phyloP scores from a whole-genome alignment of 53 echinoderm and acorn worm species.

The Stichopus horrens region DNA sequence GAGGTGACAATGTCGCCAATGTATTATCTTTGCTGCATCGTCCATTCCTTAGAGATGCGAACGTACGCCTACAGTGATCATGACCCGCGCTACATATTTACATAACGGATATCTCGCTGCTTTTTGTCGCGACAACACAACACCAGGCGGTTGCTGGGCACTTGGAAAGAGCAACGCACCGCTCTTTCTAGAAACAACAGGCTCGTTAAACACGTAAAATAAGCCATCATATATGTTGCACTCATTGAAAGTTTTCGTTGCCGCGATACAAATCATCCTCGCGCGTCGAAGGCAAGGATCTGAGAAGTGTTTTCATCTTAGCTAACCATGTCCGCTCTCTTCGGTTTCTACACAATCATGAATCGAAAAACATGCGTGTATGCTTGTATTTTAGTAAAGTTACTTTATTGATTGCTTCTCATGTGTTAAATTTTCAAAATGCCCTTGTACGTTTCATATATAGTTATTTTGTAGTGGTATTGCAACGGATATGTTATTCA shows the following conservation, averaged over 20 bases:
- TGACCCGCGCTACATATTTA: neutral
- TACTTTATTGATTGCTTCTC: no score
- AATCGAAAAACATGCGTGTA: neutral
- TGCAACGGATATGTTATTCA: no score
- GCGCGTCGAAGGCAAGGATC: neutral
- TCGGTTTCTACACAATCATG: neutral
- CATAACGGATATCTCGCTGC: neutral
- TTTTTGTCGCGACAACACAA: neutral
- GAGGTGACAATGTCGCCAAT: no score
- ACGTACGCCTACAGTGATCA: no score
- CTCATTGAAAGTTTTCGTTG: conserved; percentile 20
- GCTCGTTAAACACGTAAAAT: conserved; percentile 4
- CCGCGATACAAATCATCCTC: neutral
- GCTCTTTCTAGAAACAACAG: neutral
- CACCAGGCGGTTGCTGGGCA: neutral
- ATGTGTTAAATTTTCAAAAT: no score
- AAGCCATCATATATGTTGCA: neutral
- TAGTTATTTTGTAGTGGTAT: no score
- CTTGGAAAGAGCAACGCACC: neutral
- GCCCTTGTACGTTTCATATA: no score
- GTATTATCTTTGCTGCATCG: no score
- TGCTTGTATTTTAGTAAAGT: no score
- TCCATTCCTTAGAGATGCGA: no score
- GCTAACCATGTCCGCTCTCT: neutral
- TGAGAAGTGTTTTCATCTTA: neutral